Evolutionary conservation across 2,113 vertebrate genomes (phyloP), one percentile per base, ranked within the genome.

Genomic region (Datnioides undecimradiatus): DNA sequence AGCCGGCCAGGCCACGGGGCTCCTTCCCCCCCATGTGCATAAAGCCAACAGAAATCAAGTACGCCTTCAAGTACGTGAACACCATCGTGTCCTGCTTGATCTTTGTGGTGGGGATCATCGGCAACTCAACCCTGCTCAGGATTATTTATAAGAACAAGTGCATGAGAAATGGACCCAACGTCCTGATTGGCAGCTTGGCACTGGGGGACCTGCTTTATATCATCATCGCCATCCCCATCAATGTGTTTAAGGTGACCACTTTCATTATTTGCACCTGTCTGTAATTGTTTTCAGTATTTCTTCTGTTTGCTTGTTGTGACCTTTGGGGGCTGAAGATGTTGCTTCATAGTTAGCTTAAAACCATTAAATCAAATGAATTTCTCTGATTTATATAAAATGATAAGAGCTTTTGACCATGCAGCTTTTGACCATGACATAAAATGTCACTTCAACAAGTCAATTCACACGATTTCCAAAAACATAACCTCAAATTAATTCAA

Each of bases 121-220:
- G 97, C 27, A 98, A 98, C 88, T 96, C 96, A 1, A 96, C 97
- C 0, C 95, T 98, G 69, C 94, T 98, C 63, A 91, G 96, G 88
- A 98, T 98, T 90, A 97, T 98, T 69, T 97, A 97, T 86, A 97
- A 97, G 91, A 98, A 97, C 92, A 97, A 98, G 91, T 97, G 97
- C 69, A 97, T 98, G 97, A 96, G 97, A 84, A 98, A 97, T 0
- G 96, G 97, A 11, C 97, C 97, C 2, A 98, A 98, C 0, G 95
- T 97, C 10, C 95, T 98, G 57, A 98, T 98, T 0, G 97, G 96
- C 38, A 97, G 96, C 90, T 88, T 98, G 91, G 97, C 96, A 0
- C 92, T 98, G 0, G 97, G 97, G 6, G 97, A 97, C 85, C 95
- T 98, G 4, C 95, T 98, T 52, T 98, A 97, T 85, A 97, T 98